phyloP scores from a whole-genome alignment of 2,113 vertebrate genomes.

The Zosterops hypoxanthus region DNA sequence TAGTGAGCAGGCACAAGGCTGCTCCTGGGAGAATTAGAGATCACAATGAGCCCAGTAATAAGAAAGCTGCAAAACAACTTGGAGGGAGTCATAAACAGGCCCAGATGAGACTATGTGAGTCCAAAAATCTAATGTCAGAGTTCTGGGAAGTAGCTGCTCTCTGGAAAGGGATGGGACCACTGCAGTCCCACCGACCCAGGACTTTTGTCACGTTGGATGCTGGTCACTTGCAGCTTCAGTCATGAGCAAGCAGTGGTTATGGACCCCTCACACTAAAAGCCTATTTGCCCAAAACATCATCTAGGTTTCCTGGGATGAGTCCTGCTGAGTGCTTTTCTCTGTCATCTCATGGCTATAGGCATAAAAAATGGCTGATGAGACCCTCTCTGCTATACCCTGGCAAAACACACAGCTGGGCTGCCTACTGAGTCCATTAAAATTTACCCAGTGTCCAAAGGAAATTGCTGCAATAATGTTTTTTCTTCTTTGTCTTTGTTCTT shows the following conservation, averaged over 20 bases:
- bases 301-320: not conserved
- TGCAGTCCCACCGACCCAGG: not conserved
- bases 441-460: not conserved
- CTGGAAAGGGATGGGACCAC: not conserved
- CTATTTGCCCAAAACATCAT: not conserved
- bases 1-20: not conserved
- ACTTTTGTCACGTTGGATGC: not conserved
- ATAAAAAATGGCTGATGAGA: not conserved
- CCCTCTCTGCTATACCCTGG: not conserved
- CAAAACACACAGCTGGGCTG: not conserved
- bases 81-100: not conserved
- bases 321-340: not conserved
- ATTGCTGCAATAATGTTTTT: not conserved
- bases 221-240: not conserved
- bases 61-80: not conserved
- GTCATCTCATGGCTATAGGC: not conserved
- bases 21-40: not conserved
- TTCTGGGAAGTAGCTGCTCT: not conserved
- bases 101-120: not conserved
- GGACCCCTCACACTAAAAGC: not conserved
- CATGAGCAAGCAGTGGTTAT: not conserved
- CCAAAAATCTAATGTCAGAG: not conserved
- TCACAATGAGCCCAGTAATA: not conserved
- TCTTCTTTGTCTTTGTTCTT: fast-evolving
- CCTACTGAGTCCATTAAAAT: not conserved